A percentile compares a stretch with the other conserved stretches of the same genome.
Evolutionary conservation across 2,888 invertebrate genomes (phyloP).

Genomic region (Diadegma fenestrale): DNA sequence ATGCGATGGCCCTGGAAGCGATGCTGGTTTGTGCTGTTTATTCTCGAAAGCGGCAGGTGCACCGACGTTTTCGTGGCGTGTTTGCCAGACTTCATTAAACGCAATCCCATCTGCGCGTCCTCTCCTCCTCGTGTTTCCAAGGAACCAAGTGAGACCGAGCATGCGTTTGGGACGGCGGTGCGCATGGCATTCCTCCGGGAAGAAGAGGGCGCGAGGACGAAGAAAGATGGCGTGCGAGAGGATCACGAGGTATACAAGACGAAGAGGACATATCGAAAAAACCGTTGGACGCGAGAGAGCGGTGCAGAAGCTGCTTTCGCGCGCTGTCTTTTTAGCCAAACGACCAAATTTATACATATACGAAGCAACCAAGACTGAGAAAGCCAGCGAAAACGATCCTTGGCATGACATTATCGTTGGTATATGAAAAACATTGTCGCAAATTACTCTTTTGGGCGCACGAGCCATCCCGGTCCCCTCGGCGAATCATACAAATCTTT

Average conservation of each 20-base stretch:
- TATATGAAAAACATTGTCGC: not conserved
- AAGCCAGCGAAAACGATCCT: not conserved
- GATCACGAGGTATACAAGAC: slow-evolving; percentile 39
- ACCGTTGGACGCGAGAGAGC: slow-evolving; percentile 43
- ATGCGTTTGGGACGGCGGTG: not conserved
- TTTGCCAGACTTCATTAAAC: slow-evolving; percentile 83
- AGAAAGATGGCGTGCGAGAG: slow-evolving; percentile 57
- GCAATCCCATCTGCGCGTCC: slow-evolving; percentile 83
- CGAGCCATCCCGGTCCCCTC: not conserved
- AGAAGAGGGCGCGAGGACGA: slow-evolving; percentile 53
- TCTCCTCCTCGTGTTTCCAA: slow-evolving; percentile 78
- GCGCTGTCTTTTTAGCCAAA: not conserved
- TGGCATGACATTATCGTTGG: not conserved
- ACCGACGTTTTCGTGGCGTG: slow-evolving; percentile 61
- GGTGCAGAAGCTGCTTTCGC: slow-evolving; percentile 13
- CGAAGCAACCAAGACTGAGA: not conserved
- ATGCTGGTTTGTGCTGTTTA: slow-evolving; percentile 63
- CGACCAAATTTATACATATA: not conserved
- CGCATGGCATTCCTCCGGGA: slow-evolving; percentile 62
- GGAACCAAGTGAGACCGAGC: slow-evolving; percentile 69
- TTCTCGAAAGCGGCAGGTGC: slow-evolving; percentile 83
- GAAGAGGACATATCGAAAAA: slow-evolving; percentile 48
- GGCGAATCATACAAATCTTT: too few relatives aligned
- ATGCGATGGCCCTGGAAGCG: slow-evolving; percentile 52
- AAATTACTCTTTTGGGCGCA: too few relatives aligned